Base-by-base conservation (phyloP, 2,113 vertebrate genomes). In the Patagioenas fasciata region DNA sequence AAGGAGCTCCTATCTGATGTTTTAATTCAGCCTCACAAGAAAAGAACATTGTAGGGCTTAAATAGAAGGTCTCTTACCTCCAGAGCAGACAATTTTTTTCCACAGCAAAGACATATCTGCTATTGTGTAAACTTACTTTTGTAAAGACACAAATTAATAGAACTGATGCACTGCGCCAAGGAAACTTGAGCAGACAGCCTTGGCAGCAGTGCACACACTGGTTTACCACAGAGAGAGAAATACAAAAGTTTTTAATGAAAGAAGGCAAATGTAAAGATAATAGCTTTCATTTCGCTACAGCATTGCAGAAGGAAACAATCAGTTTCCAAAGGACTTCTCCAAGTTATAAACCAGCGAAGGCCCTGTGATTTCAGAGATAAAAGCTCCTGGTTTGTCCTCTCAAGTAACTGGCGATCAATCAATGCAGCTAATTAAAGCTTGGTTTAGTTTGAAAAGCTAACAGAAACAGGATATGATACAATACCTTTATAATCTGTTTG, bases 381-480 rank as follows among this genome's bases (percentile, higher is more conserved):
- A 42, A 73, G 57, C 31, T 75, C 60, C 40, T 57, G 65, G 17
- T 88, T 64, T 51, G 42, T 64, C 60, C 77, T 72, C 77, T 75
- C 77, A 73, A 62, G 29, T 34, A 74, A 64, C 50, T 40, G 53
- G 44, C 2, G 5, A 57, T 54, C 31, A 53, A 58, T 80, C 71
- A 91, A 31, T 1, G 4, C 8, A 1, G 61, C 32, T 70, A 93
- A 96, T 90, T 65, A 89, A 92, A 80, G 47, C 40, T 64, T n/a
- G 26, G 9, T 72, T 91, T 75, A 81, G 25, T 60, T 24, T 62
- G 56, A 73, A 69, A 77, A 20, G 48, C 51, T 73, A 21, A 11
- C 31, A 96, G 88, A 80, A 94, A 92, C 74, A 83, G 60, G 48
- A 88, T 85, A 89, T 58, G 65, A 89, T 67, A 80, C 54, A 89